Evolutionary conservation across 2,113 vertebrate species (phyloP).

Genomic region (Bubo blakistoni): DNA sequence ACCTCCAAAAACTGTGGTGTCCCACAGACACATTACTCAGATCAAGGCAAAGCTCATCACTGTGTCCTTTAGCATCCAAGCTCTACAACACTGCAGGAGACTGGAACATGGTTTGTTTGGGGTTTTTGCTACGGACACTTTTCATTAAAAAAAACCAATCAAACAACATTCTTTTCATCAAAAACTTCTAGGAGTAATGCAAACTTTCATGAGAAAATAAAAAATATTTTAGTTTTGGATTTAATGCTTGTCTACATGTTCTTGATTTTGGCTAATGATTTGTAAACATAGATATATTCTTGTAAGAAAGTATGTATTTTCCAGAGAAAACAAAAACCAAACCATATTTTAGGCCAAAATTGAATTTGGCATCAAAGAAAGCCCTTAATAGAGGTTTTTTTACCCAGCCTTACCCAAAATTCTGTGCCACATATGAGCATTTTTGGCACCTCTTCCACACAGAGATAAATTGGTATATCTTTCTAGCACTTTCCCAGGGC

Average conservation of each 20-base stretch:
- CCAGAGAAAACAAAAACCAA: not conserved
- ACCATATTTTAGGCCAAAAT: not conserved
- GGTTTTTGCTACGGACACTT: not conserved
- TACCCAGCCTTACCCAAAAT: not conserved
- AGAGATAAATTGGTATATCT: not conserved
- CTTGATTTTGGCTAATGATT: not conserved
- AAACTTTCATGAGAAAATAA: not conserved
- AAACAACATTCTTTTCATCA: not conserved
- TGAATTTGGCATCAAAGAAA: not conserved
- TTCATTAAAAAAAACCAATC: not conserved
- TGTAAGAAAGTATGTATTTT: not conserved
- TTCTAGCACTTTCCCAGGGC: not conserved
- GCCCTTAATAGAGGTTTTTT: not conserved
- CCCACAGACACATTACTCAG: not conserved
- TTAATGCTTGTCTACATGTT: not conserved
- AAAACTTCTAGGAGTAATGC: not conserved
- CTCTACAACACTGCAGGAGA: not conserved
- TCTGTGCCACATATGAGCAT: not conserved
- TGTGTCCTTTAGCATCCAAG: not conserved
- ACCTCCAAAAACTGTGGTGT: not conserved
- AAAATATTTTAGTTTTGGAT: not conserved
- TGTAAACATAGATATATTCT: not conserved
- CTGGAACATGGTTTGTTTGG: not conserved
- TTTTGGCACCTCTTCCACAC: not conserved
- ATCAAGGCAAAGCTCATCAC: not conserved